Base-by-base conservation (phyloP, 2,113 vertebrate species). In the Orycteropus afer region DNA sequence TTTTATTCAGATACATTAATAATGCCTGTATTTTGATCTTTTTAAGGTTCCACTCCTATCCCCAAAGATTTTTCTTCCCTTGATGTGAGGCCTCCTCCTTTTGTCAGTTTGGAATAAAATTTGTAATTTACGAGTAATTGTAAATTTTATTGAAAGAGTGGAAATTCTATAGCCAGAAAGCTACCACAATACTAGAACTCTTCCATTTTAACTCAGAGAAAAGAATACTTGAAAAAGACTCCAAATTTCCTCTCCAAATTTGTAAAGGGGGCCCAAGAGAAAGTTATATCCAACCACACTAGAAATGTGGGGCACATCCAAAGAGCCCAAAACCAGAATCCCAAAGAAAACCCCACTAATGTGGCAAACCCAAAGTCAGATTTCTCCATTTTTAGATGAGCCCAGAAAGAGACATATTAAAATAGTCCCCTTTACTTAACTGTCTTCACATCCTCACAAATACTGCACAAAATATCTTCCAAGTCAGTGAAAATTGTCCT, bases 141-240 rank as follows among this genome's bases (percentile, higher is more conserved):
- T 29, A 81, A 88, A n/a, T 86, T 92, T 86, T 77, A 25, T 77
- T 20, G 69, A 71, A 86, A 90, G 90, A 55, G n/a, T 49, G 6
- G 40, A 81, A 34, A 93, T 53, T 76, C 55, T 95, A 85, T 4
- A 89, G 79, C 57, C 67, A 69, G 63, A 91, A 89, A 83, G n/a
- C 17, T 76, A 86, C 47, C 45, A 86, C 22, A 89, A 86, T 71
- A 74, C 55, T 57, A 47, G 13, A 65, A 87, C 27, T 71, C 23
- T 83, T 90, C 53, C 29, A 81, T 29, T 57, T 74, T 90, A 78
- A 71, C 42, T 67, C 51, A 93, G 42, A 71, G 12, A 65, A 86
- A 89, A 59, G 42, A n/a, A n/a, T n/a, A 89, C 42, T 5, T 88
- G 2, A 67, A 79, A 37, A 80, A 67, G 63, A 51, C 5, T 32